These are phyloP conservation scores for Cyanoderma ruficeps DNA, from an alignment of 2,113 vertebrate genomes.

Conservation along the genomic window DNA sequence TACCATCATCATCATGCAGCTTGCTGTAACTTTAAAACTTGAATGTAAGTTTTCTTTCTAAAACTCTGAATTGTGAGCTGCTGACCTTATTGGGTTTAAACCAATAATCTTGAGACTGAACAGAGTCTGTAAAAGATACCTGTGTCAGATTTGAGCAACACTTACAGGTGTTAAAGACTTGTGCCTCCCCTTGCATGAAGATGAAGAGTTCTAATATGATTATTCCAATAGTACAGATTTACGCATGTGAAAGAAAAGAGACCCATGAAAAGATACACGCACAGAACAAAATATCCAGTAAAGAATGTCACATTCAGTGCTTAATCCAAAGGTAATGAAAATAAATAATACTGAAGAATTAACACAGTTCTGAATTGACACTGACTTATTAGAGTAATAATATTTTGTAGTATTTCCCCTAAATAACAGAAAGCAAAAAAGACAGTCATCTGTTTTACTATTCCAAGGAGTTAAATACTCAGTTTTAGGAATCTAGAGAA, in stretches of 20 bases:
- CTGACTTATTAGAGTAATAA: neutral
- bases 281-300: neutral
- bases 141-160: neutral
- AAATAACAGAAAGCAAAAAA: neutral
- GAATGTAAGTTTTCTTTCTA: neutral
- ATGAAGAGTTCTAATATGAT: neutral
- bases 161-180: neutral
- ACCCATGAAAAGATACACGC: neutral
- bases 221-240: neutral
- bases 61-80: neutral
- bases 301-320: neutral
- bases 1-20: neutral
- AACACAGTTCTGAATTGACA: neutral
- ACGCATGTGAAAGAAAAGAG: neutral
- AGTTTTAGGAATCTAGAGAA: neutral
- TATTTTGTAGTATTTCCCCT: neutral
- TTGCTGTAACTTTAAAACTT: neutral
- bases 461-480: neutral
- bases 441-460: neutral
- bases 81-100: neutral
- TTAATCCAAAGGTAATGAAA: neutral
- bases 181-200: neutral
- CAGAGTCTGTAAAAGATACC: neutral
- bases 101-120: neutral
- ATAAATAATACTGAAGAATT: neutral